Percentiles rank a stretch among this genome's conserved stretches.
These are phyloP conservation scores for Cheilosia vernalis DNA, from an alignment of 2,888 invertebrate species.

Conservation along the genomic window DNA sequence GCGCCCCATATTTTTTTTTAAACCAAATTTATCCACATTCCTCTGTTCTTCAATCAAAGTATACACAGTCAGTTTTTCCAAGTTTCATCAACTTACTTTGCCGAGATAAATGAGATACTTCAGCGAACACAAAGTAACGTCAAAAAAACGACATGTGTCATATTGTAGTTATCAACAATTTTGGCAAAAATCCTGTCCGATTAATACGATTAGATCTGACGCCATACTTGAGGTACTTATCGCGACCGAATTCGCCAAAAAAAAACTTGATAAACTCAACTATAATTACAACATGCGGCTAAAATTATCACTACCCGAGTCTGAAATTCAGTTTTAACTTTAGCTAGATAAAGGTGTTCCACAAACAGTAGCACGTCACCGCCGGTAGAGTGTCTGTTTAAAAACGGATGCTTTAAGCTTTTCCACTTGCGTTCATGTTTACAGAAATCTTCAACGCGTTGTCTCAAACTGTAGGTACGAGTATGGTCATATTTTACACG, in stretches of 20 bases:
- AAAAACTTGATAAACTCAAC: neutral
- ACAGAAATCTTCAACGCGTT: neutral
- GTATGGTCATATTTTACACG: neutral
- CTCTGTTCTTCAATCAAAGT: no score
- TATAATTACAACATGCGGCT: neutral
- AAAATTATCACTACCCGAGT: neutral
- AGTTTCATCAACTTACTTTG: no score
- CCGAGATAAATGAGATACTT: no score
- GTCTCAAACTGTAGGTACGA: neutral
- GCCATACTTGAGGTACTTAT: neutral
- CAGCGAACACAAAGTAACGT: no score
- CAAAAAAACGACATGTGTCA: neutral
- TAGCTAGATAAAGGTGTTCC: neutral
- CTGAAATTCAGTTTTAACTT: neutral
- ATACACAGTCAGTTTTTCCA: no score
- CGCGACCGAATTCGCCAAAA: neutral
- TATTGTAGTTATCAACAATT: neutral
- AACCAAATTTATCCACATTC: no score
- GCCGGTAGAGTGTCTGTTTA: neutral
- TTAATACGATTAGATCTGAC: constrained; percentile 5
- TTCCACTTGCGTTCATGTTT: neutral
- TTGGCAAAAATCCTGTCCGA: neutral
- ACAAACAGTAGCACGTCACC: neutral
- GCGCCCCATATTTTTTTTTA: no score
- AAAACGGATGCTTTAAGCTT: neutral